Conservation (phyloP, 2,797 vertebrate genomes). For the Silurus lanzhouensis region DNA sequence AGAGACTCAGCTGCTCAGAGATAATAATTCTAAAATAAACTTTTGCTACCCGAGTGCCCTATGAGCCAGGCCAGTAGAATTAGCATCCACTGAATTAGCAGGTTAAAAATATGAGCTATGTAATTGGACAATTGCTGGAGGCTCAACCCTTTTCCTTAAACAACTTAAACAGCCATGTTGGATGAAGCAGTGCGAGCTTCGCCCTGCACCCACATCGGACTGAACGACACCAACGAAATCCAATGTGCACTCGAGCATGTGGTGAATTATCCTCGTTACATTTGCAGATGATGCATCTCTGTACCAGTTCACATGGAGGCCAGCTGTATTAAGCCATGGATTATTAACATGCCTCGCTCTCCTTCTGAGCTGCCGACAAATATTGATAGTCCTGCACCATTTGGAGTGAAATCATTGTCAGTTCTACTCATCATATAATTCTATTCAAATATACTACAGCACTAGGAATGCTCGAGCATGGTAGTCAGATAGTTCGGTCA, state of each 20-base stretch:
- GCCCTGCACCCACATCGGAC: not conserved
- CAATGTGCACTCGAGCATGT: constrained; percentile 64
- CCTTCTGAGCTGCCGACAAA: constrained; percentile 22
- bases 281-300: constrained; percentile 54
- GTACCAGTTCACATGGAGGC: constrained; percentile 46
- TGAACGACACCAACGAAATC: constrained; percentile 60
- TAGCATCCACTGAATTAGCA: constrained; percentile 29
- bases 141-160: not conserved
- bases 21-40: too few species aligned
- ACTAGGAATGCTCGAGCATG: not conserved
- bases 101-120: constrained; percentile 24
- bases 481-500: too few species aligned
- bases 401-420: not conserved
- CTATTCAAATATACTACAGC: not conserved
- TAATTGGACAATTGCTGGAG: constrained; percentile 12
- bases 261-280: constrained; percentile 61
- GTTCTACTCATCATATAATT: not conserved
- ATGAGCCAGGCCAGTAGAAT: not conserved
- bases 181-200: not conserved
- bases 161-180: not conserved
- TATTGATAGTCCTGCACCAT: constrained; percentile 53
- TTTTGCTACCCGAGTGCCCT: not conserved
- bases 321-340: constrained; percentile 51
- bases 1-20: too few species aligned
- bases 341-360: constrained; percentile 59